Evolutionary conservation across 1,140 invertebrate genomes (phyloP).

Genomic region (Drosophila kanapiae): DNA sequence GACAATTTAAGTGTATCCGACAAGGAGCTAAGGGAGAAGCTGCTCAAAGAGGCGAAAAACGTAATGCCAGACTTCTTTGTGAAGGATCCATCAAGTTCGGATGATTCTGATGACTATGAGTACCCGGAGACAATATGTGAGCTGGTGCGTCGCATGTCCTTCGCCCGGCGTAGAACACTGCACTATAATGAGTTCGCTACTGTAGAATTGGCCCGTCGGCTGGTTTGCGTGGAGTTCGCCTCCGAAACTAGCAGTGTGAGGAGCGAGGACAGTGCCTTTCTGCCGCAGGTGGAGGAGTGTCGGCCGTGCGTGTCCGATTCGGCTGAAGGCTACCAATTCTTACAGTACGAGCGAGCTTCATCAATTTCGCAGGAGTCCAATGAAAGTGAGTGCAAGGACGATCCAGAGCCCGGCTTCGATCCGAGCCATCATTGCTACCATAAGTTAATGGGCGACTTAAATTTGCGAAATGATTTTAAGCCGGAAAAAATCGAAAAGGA

Average conservation of each 20-base stretch:
- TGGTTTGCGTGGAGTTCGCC: slow-evolving; percentile 35
- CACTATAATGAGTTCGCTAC: slow-evolving; percentile 40
- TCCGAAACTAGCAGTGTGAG: neutral
- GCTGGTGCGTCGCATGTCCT: slow-evolving; percentile 24
- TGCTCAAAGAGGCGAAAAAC: neutral
- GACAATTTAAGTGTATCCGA: neutral
- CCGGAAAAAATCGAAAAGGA: too few relatives aligned
- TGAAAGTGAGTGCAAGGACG: slow-evolving; percentile 6
- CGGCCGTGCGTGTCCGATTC: neutral
- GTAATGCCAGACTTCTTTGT: neutral
- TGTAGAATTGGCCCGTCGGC: slow-evolving; percentile 30
- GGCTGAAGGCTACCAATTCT: neutral
- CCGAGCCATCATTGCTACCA: slow-evolving; percentile 11
- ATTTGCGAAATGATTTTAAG: neutral
- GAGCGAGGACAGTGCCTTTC: slow-evolving; percentile 4
- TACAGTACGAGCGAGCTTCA: neutral
- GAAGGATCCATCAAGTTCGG: slow-evolving; percentile 8
- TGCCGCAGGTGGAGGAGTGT: neutral
- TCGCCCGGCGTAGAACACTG: slow-evolving; percentile 20
- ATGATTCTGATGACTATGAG: slow-evolving; percentile 19
- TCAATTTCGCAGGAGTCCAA: neutral
- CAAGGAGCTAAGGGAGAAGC: neutral
- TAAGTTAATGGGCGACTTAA: neutral
- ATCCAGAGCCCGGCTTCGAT: slow-evolving; percentile 24
- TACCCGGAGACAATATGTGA: slow-evolving; percentile 23